phyloP scores from a whole-genome alignment of 1,140 invertebrate species.

The Sinonovacula constricta region DNA sequence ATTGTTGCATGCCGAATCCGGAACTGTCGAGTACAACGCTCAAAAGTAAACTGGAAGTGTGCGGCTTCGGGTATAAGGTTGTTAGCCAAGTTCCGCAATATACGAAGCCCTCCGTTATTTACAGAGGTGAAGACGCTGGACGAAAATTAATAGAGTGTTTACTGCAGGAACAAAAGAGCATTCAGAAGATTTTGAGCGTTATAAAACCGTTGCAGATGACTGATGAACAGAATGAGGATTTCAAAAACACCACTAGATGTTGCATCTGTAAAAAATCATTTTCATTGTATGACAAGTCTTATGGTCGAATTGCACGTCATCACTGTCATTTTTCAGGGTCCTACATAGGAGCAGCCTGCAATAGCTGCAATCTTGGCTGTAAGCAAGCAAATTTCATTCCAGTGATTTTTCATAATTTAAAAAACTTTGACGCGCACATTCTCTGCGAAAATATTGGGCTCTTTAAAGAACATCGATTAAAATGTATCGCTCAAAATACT shows the following conservation, averaged over 20 bases:
- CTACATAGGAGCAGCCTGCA: constrained; percentile 27
- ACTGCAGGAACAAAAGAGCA: too few species aligned
- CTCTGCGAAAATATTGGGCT: constrained; percentile 65
- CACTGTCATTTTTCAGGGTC: constrained; percentile 39
- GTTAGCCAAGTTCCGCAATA: too few species aligned
- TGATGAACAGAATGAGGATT: constrained; percentile 5
- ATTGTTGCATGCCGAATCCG: too few species aligned
- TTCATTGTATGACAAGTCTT: too few species aligned
- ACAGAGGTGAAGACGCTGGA: too few species aligned
- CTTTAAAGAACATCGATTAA: constrained; percentile 62
- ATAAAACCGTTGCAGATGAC: too few species aligned
- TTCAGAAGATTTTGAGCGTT: too few species aligned
- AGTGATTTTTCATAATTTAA: constrained; percentile 77
- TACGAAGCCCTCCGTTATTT: too few species aligned
- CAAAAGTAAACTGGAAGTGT: too few species aligned
- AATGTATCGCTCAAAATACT: constrained; percentile 74
- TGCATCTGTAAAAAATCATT: constrained; percentile 49
- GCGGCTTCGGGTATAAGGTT: too few species aligned
- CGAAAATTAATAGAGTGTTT: too few species aligned
- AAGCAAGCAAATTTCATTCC: constrained; percentile 57
- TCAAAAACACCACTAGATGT: not conserved
- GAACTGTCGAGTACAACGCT: too few species aligned
- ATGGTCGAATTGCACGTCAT: constrained; percentile 10
- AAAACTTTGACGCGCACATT: constrained; percentile 75
- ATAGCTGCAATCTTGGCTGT: constrained; percentile 25